These are phyloP conservation scores for Seriola rivoliana DNA, from an alignment of 2,113 vertebrate genomes.

Conservation along the genomic window DNA sequence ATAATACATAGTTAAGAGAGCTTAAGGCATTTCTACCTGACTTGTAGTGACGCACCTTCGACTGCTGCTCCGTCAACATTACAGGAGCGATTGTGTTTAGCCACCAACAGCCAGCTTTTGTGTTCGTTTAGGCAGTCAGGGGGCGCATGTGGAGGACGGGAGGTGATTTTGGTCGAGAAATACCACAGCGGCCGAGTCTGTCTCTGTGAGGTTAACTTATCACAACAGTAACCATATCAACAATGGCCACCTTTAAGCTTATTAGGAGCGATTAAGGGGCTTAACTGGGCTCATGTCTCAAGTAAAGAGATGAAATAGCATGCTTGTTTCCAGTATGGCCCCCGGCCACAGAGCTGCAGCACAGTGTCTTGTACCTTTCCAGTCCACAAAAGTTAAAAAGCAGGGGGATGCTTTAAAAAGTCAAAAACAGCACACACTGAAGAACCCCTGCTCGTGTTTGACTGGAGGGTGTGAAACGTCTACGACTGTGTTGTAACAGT, in stretches of 20 bases:
- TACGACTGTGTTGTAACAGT: not conserved
- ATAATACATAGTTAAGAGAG: constrained; percentile 66
- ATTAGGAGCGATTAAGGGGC: constrained; percentile 74
- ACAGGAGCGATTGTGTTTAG: constrained; percentile 63
- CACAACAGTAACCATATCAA: constrained; percentile 70
- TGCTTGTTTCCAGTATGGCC: constrained; percentile 32
- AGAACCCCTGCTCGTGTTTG: not conserved
- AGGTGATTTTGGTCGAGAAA: constrained; percentile 28
- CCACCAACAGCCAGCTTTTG: constrained; percentile 71
- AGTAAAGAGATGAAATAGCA: constrained; percentile 64
- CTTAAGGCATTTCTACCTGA: constrained; percentile 59
- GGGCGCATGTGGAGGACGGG: constrained; percentile 9
- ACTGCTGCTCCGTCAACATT: constrained; percentile 70
- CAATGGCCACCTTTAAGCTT: constrained; percentile 76
- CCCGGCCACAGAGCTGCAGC: not conserved
- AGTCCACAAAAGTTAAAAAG: not conserved
- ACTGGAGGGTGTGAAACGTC: not conserved
- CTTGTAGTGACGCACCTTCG: constrained; percentile 67
- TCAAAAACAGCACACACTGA: not conserved
- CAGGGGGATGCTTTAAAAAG: not conserved
- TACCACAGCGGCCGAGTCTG: not conserved
- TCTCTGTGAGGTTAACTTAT: constrained; percentile 62
- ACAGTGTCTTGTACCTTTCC: not conserved
- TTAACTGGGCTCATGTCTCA: constrained; percentile 61
- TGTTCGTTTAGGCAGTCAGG: constrained; percentile 34